Base-by-base conservation (phyloP, 53 echinoderm and acorn worm genomes). In the Actinopyga echinites region DNA sequence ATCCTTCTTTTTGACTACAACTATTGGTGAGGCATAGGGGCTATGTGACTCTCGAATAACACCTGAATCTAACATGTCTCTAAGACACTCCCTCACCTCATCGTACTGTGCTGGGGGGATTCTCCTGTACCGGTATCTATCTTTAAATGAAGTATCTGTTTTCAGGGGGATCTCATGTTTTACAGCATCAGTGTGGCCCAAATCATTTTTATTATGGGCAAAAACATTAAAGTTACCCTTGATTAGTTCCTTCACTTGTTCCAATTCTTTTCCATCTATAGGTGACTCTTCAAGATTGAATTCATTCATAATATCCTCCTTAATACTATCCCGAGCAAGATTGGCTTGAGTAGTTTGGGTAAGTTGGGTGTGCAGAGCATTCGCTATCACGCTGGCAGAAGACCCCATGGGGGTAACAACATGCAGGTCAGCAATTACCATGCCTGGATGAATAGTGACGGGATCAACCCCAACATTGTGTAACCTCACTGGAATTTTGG, bases 1-100 rank as follows among this genome's bases (percentile, higher is more conserved):
- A 38, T 85, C 77, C 40, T 26, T 37, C 49, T 74, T 85, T 9
- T 54, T 49, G n/a, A 84, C 84, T 15, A 69, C 36, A 23, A 84
- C 73, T 20, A 84, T 84, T 15, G 85, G 85, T n/a, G 74, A 73
- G n/a, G 85, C 85, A 85, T 85, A 78, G 32, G 85, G 85, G 35
- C 74, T 73, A 43, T 59, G 58, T 25, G 78, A 79, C 21, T 85
- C 85, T 15, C 63, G n/a, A 20, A 85, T 85, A 8, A 31, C 85
- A 1, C 64, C 79, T 11, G 24, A n/a, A 23, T 85, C 61, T 9
- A 71, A 13, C 85, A 75, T 78, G 4, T 57, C 56, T 44, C 57
- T 7, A 1, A 85, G 52, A 30, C 42, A 57, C 13, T 68, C 8
- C 17, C 73, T 37, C n/a, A 84, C 84, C 37, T 84, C 56, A 17